Evolutionary conservation across 2,888 invertebrate species (phyloP).

Genomic region (Oasisia sp.): DNA sequence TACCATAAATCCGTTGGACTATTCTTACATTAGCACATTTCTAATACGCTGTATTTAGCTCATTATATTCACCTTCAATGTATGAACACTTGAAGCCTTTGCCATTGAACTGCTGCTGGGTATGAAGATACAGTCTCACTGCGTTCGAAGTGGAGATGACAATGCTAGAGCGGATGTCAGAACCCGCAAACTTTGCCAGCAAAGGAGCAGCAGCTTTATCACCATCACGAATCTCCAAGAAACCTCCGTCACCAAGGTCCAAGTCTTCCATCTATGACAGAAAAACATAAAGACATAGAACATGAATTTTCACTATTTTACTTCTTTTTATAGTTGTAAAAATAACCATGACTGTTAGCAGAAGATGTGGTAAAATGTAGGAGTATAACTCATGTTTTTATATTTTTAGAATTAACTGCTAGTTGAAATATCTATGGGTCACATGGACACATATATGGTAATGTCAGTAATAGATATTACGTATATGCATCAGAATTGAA

Average conservation of each 20-base stretch:
- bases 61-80: constrained; percentile 72
- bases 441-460: not conserved
- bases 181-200: constrained; percentile 78
- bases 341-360: not conserved
- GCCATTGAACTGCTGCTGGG: constrained; percentile 88
- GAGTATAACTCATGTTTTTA: not conserved
- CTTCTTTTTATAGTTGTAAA: not conserved
- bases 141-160: constrained; percentile 88
- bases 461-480: not conserved
- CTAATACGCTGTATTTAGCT: not conserved
- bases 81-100: constrained; percentile 91
- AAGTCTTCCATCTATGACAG: constrained; percentile 60
- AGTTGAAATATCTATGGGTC: not conserved
- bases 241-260: constrained; percentile 72
- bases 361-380: not conserved
- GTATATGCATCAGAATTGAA: not conserved
- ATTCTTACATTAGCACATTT: too few relatives aligned
- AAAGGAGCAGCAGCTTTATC: constrained; percentile 85
- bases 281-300: not conserved
- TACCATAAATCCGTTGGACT: too few relatives aligned
- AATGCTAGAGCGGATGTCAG: constrained; percentile 76
- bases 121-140: constrained; percentile 88
- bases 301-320: not conserved
- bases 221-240: constrained; percentile 90
- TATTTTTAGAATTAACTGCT: not conserved